phyloP scores from a whole-genome alignment of 2,888 invertebrate species.

The Chrysina gloriosa region DNA sequence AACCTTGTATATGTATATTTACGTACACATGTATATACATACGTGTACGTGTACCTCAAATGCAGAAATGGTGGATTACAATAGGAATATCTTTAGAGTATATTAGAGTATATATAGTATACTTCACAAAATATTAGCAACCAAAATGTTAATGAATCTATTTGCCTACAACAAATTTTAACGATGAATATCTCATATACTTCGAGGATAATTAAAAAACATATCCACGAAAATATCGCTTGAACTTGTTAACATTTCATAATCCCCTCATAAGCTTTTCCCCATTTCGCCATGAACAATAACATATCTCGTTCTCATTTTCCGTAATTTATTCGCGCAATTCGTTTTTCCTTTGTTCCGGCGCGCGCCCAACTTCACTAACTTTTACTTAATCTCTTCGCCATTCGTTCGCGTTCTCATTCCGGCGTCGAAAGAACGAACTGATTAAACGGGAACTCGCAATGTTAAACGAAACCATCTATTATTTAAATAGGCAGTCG shows the following conservation, averaged over 20 bases:
- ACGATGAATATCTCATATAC: no score
- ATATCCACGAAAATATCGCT: not conserved
- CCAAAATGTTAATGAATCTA: no score
- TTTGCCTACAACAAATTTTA: no score
- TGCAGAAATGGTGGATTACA: no score
- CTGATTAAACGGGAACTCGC: slow-evolving; percentile 34
- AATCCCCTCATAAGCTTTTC: not conserved
- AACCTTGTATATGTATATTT: no score
- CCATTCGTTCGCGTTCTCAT: slow-evolving; percentile 11
- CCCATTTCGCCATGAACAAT: not conserved
- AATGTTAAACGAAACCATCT: slow-evolving; percentile 37
- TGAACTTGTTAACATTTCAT: no score
- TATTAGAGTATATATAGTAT: no score
- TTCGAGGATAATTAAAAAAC: no score
- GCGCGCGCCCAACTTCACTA: not conserved
- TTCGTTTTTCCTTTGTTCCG: slow-evolving; percentile 19
- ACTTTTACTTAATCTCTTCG: slow-evolving; percentile 21
- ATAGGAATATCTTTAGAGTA: no score
- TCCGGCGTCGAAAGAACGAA: slow-evolving; percentile 9
- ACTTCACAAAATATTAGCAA: no score
- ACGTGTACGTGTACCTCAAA: no score
- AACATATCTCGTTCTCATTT: not conserved
- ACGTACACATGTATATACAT: no score
- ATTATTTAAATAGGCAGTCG: slow-evolving; percentile 37
- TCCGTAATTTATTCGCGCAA: not conserved